These are phyloP conservation scores for Maconellicoccus hirsutus DNA, from an alignment of 1,140 invertebrate genomes.

Conservation along the genomic window DNA sequence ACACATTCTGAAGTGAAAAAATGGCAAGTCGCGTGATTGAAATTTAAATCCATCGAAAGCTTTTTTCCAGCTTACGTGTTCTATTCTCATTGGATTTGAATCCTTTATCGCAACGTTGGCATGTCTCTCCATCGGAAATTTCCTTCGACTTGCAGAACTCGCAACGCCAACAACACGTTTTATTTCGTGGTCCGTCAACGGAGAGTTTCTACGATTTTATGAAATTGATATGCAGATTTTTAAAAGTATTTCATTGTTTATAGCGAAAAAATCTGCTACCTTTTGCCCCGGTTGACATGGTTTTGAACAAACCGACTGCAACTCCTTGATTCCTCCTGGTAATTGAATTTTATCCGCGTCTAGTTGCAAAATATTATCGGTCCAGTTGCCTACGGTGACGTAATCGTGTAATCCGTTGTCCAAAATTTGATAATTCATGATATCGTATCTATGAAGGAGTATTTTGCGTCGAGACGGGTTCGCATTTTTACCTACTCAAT, in stretches of 20 bases:
- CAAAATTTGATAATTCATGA: conserved; percentile 64
- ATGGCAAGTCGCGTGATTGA: too few species aligned
- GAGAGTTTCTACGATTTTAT: too few species aligned
- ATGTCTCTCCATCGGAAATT: conserved; percentile 46
- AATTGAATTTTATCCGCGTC: conserved; percentile 34
- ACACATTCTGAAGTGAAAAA: background rate
- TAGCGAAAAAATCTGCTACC: conserved; percentile 42
- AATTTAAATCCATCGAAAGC: too few species aligned
- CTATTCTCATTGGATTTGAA: conserved; percentile 51
- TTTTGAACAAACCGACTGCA: conserved; percentile 51
- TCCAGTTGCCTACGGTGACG: conserved; percentile 56
- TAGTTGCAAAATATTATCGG: conserved; percentile 42
- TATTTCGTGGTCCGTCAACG: conserved; percentile 42
- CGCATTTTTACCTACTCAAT: too few species aligned
- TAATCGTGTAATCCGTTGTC: conserved; percentile 51
- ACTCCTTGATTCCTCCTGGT: conserved; percentile 29
- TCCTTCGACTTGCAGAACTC: conserved; percentile 49
- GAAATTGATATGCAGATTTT: too few species aligned
- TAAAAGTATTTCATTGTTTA: too few species aligned
- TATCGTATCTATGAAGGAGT: conserved; percentile 56
- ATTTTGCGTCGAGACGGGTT: too few species aligned
- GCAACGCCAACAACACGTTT: conserved; percentile 63
- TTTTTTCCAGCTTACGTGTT: conserved; percentile 44
- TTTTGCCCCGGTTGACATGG: conserved; percentile 54
- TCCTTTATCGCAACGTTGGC: conserved; percentile 46